Conservation (phyloP, 1,140 invertebrate species). For the Lepeophtheirus salmonis region DNA sequence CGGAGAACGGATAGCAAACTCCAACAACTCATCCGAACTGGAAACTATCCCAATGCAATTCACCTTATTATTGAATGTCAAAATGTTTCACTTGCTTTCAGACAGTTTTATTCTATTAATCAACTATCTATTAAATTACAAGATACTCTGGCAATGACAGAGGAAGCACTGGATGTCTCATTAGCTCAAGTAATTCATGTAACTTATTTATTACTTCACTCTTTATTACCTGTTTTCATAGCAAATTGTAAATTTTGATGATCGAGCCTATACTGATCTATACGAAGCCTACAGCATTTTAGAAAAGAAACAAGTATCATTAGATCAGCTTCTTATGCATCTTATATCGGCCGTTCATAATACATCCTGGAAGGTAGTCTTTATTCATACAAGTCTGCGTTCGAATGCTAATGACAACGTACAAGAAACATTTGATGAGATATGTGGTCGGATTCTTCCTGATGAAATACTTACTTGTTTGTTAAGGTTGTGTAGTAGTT, state of each 20-base stretch:
- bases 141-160: constrained; percentile 73
- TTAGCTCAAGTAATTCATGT: constrained; percentile 44
- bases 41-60: constrained; percentile 74
- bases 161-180: constrained; percentile 72
- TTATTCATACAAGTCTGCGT: constrained; percentile 44
- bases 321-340: constrained; percentile 88
- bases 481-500: constrained; percentile 53
- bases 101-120: constrained; percentile 64
- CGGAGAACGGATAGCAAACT: constrained; percentile 55
- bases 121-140: constrained; percentile 66
- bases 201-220: constrained; percentile 23
- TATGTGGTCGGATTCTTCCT: not conserved
- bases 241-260: constrained; percentile 50
- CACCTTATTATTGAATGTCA: constrained; percentile 67
- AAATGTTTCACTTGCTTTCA: constrained; percentile 54
- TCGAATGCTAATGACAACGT: constrained; percentile 10
- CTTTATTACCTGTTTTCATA: constrained; percentile 24
- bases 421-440: not conserved
- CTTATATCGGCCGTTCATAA: constrained; percentile 83
- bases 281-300: constrained; percentile 64
- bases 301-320: constrained; percentile 67
- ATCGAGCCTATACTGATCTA: constrained; percentile 48
- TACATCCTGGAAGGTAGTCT: constrained; percentile 53
- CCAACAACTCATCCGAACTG: constrained; percentile 53
- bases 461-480: constrained; percentile 46